These are phyloP conservation scores for Cardinalis cardinalis DNA, from an alignment of 2,113 vertebrate genomes.

Conservation along the genomic window DNA sequence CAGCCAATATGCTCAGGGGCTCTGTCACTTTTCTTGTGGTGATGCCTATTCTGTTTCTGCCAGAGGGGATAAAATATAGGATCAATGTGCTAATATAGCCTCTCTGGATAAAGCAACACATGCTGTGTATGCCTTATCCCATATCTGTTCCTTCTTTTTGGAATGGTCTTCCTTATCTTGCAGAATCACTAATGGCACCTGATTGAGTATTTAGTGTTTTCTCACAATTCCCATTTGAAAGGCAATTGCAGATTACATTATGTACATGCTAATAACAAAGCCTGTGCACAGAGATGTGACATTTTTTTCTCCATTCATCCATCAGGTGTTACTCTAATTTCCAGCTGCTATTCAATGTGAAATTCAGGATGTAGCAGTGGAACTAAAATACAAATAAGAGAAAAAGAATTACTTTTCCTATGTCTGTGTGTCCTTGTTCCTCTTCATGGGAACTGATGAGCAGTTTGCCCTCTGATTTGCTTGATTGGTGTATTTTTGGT, in stretches of 20 bases:
- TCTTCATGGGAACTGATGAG: background rate
- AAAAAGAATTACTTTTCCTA: background rate
- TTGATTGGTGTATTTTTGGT: background rate
- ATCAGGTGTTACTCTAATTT: background rate
- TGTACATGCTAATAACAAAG: background rate
- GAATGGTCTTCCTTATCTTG: background rate
- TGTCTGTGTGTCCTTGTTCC: background rate
- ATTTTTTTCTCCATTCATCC: background rate
- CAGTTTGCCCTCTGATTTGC: accelerated
- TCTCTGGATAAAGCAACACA: background rate
- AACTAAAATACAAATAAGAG: background rate
- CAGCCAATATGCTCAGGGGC: background rate
- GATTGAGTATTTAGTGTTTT: background rate
- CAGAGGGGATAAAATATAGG: background rate
- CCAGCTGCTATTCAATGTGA: background rate
- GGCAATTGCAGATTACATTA: background rate
- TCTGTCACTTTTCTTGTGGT: background rate
- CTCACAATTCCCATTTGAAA: background rate
- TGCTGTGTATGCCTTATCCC: background rate
- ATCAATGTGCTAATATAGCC: background rate
- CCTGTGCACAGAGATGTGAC: background rate
- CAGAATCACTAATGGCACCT: background rate
- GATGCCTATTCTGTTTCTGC: background rate
- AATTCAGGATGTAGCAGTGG: background rate
- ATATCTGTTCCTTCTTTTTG: background rate